Base-by-base conservation (phyloP, 2,113 vertebrate species). In the Pseudorectes ferrugineus region DNA sequence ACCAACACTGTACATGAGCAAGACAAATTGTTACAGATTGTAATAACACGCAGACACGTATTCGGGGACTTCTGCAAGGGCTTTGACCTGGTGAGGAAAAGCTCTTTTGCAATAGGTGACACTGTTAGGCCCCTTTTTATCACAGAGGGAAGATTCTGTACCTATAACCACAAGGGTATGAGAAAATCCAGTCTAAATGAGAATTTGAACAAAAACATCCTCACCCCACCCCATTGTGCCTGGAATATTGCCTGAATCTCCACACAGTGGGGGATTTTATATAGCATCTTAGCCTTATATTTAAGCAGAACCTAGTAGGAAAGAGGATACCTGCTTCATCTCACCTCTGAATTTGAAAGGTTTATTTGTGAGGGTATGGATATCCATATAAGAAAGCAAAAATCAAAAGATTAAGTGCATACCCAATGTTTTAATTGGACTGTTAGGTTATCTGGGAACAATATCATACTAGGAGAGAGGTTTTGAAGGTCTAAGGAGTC, bases 261-360 rank as follows among this genome's bases (percentile, higher is more conserved):
- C 61, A 23, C 67, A 49, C 68, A 87, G 9, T 9, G 83, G 75
- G 87, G 57, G 82, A 66, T 92, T 97, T 98, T 95, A 72, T 84
- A 57, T 76, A 91, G 88, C 73, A 59, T 1, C 7, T 57, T 79
- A 65, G 36, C 59, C 40, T 93, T 71, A 26, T 6, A 26, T n/a
- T 66, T 73, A 24, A 70, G 62, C 52, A 65, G 11, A 58, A 20
- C 26, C 6, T 9, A 63, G 46, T 14, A 59, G 54, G 26, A 59
- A 40, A 51, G 55, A 38, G 48, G 48, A 20, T 33, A 48, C 25
- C 52, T 67, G 46, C 42, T 92, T 78, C 4, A 0, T 14, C 35
- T 88, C 22, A 29, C 33, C 33, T 31, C 55, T 17, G 61, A 26
- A 55, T 92, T 35, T 5, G 43, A 43, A 74, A 42, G 79, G 28